These are phyloP conservation scores for Burhinus bistriatus DNA, from an alignment of 2,113 vertebrate genomes.

Conservation along the genomic window DNA sequence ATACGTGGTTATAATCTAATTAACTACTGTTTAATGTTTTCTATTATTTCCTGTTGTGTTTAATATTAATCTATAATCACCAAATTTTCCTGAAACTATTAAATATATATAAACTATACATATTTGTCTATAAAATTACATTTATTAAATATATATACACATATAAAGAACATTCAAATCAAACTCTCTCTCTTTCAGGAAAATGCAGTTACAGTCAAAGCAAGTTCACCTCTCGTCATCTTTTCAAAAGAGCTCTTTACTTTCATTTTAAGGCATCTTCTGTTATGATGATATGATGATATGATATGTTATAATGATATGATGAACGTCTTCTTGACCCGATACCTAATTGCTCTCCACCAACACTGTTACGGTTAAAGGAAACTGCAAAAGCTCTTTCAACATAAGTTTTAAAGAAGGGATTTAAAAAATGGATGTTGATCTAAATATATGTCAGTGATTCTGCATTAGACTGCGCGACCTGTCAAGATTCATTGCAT, in stretches of 20 bases:
- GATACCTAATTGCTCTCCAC: background rate
- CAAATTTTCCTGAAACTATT: background rate
- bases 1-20: background rate
- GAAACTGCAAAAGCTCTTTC: background rate
- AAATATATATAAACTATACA: background rate
- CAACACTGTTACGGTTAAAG: background rate
- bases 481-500: background rate
- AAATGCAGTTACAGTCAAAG: background rate
- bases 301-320: no score
- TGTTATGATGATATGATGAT: background rate
- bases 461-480: background rate
- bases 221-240: background rate
- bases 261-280: background rate
- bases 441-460: background rate
- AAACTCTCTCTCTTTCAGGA: background rate
- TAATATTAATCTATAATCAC: background rate
- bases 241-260: background rate
- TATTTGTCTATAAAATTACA: background rate
- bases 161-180: background rate
- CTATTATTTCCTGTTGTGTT: background rate
- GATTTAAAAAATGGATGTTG: background rate
- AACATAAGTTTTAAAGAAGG: background rate
- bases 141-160: background rate
- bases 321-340: background rate
- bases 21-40: background rate